Conservation (phyloP, 2,888 invertebrate genomes). For the Ornithoptera alexandrae region DNA sequence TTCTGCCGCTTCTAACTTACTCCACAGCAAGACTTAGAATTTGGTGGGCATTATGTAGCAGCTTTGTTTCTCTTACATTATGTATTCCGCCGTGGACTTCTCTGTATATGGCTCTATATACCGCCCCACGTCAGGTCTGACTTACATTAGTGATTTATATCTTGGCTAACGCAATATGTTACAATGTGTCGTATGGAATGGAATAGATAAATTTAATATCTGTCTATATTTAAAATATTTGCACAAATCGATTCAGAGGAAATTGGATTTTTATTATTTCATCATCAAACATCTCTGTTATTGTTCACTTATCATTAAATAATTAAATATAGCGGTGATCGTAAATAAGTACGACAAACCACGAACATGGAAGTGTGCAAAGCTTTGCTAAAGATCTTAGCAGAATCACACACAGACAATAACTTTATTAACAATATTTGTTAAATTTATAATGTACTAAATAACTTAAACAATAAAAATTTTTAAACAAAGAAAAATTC, state of each 20-base stretch:
- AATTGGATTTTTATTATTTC: not conserved
- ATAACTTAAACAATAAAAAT: too few species aligned
- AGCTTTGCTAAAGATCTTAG: too few species aligned
- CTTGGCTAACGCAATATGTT: constrained; percentile 22
- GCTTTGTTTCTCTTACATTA: constrained; percentile 70
- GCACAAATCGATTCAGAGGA: not conserved
- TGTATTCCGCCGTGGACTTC: constrained; percentile 66
- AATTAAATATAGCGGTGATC: too few species aligned
- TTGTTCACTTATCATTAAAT: too few species aligned
- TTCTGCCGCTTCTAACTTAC: constrained; percentile 37
- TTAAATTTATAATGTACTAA: too few species aligned
- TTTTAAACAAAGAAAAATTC: too few species aligned
- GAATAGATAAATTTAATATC: too few species aligned
- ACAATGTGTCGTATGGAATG: constrained; percentile 8
- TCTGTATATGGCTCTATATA: constrained; percentile 42
- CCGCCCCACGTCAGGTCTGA: constrained; percentile 32
- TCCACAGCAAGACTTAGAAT: constrained; percentile 60
- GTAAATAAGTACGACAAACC: too few species aligned
- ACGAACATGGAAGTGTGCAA: too few species aligned
- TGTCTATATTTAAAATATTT: not conserved
- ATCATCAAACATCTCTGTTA: not conserved
- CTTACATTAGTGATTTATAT: constrained; percentile 35
- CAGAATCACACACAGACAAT: too few species aligned
- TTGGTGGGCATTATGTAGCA: constrained; percentile 72
- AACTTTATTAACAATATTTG: too few species aligned